Percentiles rank a stretch among this genome's conserved stretches.
These are phyloP conservation scores for Danionella cerebrum DNA, from an alignment of 2,113 vertebrate genomes.

Conservation along the genomic window DNA sequence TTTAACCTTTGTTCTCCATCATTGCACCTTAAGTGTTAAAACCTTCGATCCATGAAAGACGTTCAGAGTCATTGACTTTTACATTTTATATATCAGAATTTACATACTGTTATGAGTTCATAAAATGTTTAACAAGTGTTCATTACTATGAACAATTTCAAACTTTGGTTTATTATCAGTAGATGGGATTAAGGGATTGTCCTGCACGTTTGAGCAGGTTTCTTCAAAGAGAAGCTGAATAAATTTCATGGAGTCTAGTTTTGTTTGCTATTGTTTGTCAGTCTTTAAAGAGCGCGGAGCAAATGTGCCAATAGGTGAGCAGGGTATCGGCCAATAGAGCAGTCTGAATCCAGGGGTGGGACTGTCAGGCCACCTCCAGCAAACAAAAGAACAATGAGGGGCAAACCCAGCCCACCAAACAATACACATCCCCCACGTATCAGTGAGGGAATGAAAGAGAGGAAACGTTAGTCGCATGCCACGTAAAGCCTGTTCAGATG, in stretches of 20 bases:
- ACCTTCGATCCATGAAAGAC: no score
- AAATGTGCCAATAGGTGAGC: not conserved
- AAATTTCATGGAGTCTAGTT: not conserved
- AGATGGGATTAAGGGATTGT: no score
- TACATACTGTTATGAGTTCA: no score
- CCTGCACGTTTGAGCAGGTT: not conserved
- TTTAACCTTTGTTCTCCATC: no score
- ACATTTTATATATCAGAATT: no score
- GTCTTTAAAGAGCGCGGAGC: not conserved
- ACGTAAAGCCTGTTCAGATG: not conserved
- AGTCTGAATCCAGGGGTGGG: constrained; percentile 44
- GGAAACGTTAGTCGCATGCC: not conserved
- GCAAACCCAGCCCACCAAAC: constrained; percentile 41
- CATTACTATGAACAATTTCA: no score
- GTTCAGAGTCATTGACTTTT: no score
- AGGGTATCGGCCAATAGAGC: constrained; percentile 47
- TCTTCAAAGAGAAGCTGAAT: not conserved
- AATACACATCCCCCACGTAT: not conserved
- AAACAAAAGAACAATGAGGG: constrained; percentile 48
- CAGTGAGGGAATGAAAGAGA: not conserved
- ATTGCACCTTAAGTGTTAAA: no score
- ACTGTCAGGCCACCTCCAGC: constrained; percentile 61
- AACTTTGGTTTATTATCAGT: no score
- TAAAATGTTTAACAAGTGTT: no score
- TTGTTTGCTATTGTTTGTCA: not conserved